A percentile compares a stretch with the other conserved stretches of the same genome.
phyloP scores from a whole-genome alignment of 2,113 vertebrate genomes.

The Sturnira hondurensis region DNA sequence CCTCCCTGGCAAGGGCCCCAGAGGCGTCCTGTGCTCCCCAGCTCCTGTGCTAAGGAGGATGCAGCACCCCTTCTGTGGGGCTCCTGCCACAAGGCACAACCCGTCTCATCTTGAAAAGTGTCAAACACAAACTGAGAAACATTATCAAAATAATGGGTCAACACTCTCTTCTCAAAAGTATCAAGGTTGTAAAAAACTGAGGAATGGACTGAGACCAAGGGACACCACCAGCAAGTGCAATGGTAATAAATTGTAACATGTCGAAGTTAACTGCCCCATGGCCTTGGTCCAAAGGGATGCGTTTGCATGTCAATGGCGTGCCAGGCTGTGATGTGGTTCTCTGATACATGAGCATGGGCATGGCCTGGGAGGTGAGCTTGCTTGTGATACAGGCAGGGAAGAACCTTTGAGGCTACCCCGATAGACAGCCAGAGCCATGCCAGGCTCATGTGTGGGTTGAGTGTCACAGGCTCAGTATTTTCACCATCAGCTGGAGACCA shows the following conservation, averaged over 20 bases:
- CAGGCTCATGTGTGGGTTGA: background rate
- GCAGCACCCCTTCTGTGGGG: background rate
- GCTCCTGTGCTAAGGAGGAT: background rate
- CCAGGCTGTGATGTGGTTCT: background rate
- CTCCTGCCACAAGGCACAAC: background rate
- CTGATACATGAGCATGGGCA: background rate
- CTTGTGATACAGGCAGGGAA: background rate
- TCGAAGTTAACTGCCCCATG: fast-evolving
- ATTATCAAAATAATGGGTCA: background rate
- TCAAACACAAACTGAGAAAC: background rate
- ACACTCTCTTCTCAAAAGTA: background rate
- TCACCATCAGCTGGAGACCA: background rate
- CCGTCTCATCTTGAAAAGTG: background rate
- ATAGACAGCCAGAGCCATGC: background rate
- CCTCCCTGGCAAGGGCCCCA: fast-evolving
- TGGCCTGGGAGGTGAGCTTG: background rate
- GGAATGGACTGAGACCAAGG: no score
- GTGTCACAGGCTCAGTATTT: background rate
- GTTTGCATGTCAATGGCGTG: background rate
- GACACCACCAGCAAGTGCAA: background rate
- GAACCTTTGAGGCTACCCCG: background rate
- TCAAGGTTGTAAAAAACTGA: background rate
- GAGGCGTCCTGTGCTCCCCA: background rate
- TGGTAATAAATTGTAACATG: no score
- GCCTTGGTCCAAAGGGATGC: background rate